Evolutionary conservation across 2,888 invertebrate species (phyloP).

Genomic region (Melipona beecheii): DNA sequence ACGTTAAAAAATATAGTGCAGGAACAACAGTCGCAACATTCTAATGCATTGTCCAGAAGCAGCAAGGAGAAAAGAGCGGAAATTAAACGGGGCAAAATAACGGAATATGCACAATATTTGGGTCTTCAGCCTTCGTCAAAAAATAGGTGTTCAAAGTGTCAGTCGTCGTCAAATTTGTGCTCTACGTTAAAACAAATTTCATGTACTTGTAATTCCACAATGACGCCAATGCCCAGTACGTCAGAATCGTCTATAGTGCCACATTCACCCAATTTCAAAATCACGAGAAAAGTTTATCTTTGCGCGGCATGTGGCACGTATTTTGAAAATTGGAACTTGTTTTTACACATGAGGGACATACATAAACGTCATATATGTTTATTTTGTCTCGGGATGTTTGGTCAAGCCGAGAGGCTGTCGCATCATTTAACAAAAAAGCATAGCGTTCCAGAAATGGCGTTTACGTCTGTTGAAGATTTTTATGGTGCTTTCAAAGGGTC

Average conservation of each 20-base stretch:
- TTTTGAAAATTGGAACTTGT: slow-evolving; percentile 94
- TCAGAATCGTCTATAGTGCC: slow-evolving; percentile 84
- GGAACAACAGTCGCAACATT: slow-evolving; percentile 46
- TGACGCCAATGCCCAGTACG: slow-evolving; percentile 80
- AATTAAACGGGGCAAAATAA: slow-evolving; percentile 78
- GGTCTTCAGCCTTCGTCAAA: slow-evolving; percentile 87
- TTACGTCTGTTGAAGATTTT: slow-evolving; percentile 89
- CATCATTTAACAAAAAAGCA: slow-evolving; percentile 92
- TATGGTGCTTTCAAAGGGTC: slow-evolving; percentile 88
- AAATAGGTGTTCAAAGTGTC: slow-evolving; percentile 90
- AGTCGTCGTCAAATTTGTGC: slow-evolving; percentile 88
- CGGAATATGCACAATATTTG: slow-evolving; percentile 90
- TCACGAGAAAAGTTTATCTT: slow-evolving; percentile 91
- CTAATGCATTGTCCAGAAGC: slow-evolving; percentile 58
- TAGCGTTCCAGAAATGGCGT: slow-evolving; percentile 89
- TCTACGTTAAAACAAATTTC: slow-evolving; percentile 89
- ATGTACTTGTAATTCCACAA: slow-evolving; percentile 85
- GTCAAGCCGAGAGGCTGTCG: slow-evolving; percentile 91
- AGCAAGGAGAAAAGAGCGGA: slow-evolving; percentile 67
- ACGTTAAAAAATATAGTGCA: slow-evolving; percentile 38
- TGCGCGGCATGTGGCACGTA: slow-evolving; percentile 93
- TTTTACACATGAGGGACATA: slow-evolving; percentile 92
- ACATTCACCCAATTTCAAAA: slow-evolving; percentile 85
- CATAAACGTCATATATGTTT: slow-evolving; percentile 93
- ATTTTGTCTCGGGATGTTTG: slow-evolving; percentile 93